Base-by-base conservation (phyloP, 2,113 vertebrate genomes). In the Erpornis zantholeuca region DNA sequence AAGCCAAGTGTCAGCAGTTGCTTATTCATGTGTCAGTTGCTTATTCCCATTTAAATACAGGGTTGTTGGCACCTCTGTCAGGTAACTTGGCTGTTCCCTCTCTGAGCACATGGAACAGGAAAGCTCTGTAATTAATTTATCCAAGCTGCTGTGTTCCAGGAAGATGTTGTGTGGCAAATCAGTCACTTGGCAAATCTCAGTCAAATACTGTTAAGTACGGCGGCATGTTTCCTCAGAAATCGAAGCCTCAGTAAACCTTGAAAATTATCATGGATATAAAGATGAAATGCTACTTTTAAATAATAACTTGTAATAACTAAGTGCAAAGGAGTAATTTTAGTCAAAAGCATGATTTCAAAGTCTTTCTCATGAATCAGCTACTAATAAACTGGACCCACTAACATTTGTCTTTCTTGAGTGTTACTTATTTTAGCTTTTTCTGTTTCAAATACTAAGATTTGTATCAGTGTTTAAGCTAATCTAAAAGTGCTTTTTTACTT, bases 401-500 rank as follows among this genome's bases (percentile, higher is more conserved):
- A 33, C 9, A 28, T 70, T 87, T 87, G 12, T 85, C 45, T 69
- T 88, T 60, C 12, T 2, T 52, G 21, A 86, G 44, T 71, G 54
- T 73, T 70, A 52, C 24, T 79, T 75, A 12, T 38, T 94, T 82
- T 40, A 64, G 4, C 38, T 50, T 73, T 56, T 82, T 72, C 8
- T 87, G 6, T 80, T 88, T 82, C 17, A 54, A 73, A 36, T 73
- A 18, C 24, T 69, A 47, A 54, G 35, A 59, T 89, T 63, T 84
- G 1, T 78, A 5, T 81, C 18, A 2, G 5, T 84, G 56, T 89
- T 92, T 47, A 65, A 86, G 52, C 54, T 88, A 80, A 86, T 60
- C 89, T 96, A 94, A 95, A 86, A n/a, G 27, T 73, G 5, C 4
- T 42, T 85, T 84, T 97, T 87, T 82, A 25, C 40, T 90, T 23